Evolutionary conservation across 2,113 vertebrate genomes (phyloP).

Genomic region (Mus pahari): DNA sequence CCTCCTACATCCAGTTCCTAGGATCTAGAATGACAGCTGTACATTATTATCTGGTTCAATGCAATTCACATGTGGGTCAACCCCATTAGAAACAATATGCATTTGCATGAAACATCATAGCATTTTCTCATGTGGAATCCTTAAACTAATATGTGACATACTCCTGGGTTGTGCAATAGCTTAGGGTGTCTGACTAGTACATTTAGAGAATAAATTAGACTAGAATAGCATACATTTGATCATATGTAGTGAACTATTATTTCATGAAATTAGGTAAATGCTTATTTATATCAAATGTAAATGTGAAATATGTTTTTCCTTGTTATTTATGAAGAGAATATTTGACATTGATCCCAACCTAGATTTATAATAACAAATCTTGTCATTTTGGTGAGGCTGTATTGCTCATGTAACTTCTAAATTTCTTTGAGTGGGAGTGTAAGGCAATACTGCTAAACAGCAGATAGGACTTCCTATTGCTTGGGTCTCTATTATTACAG

Average conservation of each 20-base stretch:
- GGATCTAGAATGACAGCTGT: neutral
- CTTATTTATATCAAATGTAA: neutral
- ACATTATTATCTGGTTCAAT: neutral
- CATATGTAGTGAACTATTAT: neutral
- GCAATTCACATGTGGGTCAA: neutral
- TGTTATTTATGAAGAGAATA: neutral
- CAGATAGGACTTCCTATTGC: neutral
- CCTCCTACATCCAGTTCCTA: neutral
- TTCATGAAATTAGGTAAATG: neutral
- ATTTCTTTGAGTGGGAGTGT: neutral
- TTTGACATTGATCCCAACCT: neutral
- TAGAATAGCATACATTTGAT: neutral
- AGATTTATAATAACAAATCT: neutral
- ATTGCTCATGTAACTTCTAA: neutral
- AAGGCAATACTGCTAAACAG: neutral
- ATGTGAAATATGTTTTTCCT: neutral
- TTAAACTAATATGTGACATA: neutral
- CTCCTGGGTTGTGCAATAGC: neutral
- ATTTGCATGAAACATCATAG: neutral
- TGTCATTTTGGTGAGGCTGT: neutral
- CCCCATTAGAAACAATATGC: neutral
- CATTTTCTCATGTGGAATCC: neutral
- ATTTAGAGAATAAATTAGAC: neutral
- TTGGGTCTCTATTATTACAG: neutral
- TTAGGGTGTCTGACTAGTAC: neutral